These are phyloP conservation scores for Priocnemis perturbator DNA, from an alignment of 2,888 invertebrate genomes.

Conservation along the genomic window DNA sequence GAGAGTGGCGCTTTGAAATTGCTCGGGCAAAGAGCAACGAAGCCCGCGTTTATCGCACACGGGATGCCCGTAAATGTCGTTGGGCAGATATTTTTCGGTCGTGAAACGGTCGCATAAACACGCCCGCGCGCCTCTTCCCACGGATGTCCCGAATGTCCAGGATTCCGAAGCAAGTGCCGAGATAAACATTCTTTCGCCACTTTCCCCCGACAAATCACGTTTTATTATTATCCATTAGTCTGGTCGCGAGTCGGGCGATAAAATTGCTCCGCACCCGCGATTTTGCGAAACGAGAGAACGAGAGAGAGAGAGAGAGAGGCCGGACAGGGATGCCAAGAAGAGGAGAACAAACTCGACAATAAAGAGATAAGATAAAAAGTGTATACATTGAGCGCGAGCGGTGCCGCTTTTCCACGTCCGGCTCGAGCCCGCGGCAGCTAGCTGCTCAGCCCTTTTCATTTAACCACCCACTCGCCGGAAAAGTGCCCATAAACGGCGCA, in stretches of 20 bases:
- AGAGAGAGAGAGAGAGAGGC: neutral
- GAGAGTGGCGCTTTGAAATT: slow-evolving; percentile 6
- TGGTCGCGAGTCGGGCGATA: slow-evolving; percentile 15
- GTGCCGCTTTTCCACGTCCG: slow-evolving; percentile 3
- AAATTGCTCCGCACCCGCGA: slow-evolving; percentile 20
- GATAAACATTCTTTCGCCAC: slow-evolving; percentile 37
- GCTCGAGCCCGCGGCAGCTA: neutral
- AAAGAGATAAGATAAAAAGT: slow-evolving; percentile 25
- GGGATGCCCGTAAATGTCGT: slow-evolving; percentile 25
- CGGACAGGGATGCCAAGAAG: neutral
- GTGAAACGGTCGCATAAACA: slow-evolving; percentile 36
- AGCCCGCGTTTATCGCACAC: slow-evolving; percentile 24
- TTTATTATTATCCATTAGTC: slow-evolving; percentile 41
- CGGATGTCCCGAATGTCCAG: too few relatives aligned
- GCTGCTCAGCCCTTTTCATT: slow-evolving; percentile 32
- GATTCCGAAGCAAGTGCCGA: slow-evolving; percentile 2
- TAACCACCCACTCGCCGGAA: slow-evolving; percentile 31
- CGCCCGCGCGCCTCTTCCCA: neutral
- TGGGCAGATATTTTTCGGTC: slow-evolving; percentile 32
- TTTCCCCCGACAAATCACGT: slow-evolving; percentile 30
- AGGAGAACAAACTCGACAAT: neutral
- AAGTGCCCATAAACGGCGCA: slow-evolving; percentile 51
- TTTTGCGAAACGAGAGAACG: neutral
- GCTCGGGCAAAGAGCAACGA: slow-evolving; percentile 5
- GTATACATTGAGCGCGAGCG: neutral